phyloP scores from a whole-genome alignment of 2,797 vertebrate genomes.

The Acrossocheilus wenchowensis region DNA sequence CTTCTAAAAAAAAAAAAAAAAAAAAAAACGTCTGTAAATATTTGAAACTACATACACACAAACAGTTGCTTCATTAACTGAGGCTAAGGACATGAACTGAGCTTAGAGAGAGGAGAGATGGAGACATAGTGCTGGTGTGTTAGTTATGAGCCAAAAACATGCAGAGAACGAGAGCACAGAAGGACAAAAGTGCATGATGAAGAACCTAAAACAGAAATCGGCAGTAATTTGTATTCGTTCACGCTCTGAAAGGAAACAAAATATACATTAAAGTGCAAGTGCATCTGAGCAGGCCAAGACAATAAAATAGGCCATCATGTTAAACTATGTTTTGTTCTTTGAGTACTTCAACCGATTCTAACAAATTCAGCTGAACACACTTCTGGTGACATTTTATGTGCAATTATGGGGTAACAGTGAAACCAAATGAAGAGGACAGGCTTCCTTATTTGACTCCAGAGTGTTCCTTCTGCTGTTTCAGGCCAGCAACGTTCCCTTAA shows the following conservation, averaged over 20 bases:
- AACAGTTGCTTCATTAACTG: conserved; percentile 12
- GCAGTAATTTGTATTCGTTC: not conserved
- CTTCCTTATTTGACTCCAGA: conserved; percentile 25
- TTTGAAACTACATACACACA: conserved; percentile 20
- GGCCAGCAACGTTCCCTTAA: conserved; percentile 19
- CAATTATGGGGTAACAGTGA: conserved; percentile 24
- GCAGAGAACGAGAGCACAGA: conserved; percentile 29
- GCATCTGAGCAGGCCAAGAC: not conserved
- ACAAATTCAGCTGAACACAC: conserved; percentile 5
- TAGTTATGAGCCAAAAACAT: conserved; percentile 18
- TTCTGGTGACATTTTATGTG: conserved; percentile 14
- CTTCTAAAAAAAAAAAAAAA: conserved; percentile 4
- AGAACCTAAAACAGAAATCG: conserved; percentile 44
- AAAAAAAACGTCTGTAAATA: conserved; percentile 1
- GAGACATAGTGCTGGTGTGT: conserved; percentile 25
- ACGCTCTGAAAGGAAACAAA: not conserved
- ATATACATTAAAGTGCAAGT: not conserved
- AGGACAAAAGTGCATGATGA: conserved; percentile 52
- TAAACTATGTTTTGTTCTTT: conserved; percentile 9
- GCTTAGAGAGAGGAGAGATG: conserved; percentile 18
- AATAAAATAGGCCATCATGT: conserved; percentile 1
- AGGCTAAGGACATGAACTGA: conserved; percentile 13
- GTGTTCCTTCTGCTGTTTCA: not conserved
- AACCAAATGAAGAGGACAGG: conserved; percentile 26
- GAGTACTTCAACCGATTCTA: not conserved